Evolutionary conservation across 1,140 invertebrate species (phyloP).

Genomic region (Tigriopus japonicus): DNA sequence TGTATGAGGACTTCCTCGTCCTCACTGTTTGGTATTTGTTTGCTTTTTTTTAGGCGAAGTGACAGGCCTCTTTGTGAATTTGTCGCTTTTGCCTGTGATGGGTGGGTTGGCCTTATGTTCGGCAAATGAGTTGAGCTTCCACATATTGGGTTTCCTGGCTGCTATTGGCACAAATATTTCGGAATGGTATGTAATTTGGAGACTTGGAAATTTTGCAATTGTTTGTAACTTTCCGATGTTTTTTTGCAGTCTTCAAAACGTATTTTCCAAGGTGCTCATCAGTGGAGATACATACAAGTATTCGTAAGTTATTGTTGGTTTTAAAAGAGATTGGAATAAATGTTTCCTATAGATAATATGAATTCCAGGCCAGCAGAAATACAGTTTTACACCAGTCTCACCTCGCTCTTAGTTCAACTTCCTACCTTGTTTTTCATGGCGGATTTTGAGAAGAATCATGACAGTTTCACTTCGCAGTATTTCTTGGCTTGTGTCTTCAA

Average conservation of each 20-base stretch:
- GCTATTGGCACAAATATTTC: constrained; percentile 61
- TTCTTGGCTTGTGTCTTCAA: constrained; percentile 46
- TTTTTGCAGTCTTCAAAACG: constrained; percentile 42
- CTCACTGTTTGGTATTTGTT: background rate
- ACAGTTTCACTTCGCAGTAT: constrained; percentile 31
- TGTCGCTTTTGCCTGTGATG: constrained; percentile 68
- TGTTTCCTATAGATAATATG: constrained; percentile 5
- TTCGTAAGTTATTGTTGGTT: constrained; percentile 37
- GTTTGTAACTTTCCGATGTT: constrained; percentile 1
- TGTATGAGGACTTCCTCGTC: too few species aligned
- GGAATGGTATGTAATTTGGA: constrained; percentile 42
- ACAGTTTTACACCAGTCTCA: constrained; percentile 63
- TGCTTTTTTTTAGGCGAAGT: constrained; percentile 36
- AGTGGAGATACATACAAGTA: constrained; percentile 57
- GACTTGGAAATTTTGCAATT: constrained; percentile 11
- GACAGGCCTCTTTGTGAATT: constrained; percentile 51
- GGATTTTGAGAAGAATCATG: constrained; percentile 32
- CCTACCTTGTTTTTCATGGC: constrained; percentile 48
- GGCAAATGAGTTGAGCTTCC: constrained; percentile 59
- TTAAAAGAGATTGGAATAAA: too few species aligned
- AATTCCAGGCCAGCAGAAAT: constrained; percentile 50
- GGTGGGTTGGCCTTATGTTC: constrained; percentile 59
- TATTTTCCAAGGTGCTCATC: constrained; percentile 62
- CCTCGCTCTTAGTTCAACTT: constrained; percentile 56
- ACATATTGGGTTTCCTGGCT: constrained; percentile 50